These are phyloP conservation scores for Bucco capensis DNA, from an alignment of 2,113 vertebrate species.

Conservation along the genomic window DNA sequence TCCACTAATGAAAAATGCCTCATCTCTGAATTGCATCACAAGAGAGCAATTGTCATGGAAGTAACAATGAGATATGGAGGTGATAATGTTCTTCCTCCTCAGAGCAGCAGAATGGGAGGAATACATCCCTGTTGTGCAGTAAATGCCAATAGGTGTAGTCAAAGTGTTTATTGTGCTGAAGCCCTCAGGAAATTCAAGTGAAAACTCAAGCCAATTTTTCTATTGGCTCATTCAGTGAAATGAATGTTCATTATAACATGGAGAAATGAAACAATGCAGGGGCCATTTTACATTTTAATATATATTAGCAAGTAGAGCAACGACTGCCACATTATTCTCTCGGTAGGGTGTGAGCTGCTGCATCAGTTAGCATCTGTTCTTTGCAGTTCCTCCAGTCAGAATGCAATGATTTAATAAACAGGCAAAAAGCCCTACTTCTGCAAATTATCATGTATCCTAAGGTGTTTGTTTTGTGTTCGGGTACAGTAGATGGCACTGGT, in stretches of 20 bases:
- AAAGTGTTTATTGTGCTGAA: conserved; percentile 51
- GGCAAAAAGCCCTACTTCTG: not conserved
- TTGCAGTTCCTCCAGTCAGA: conserved; percentile 66
- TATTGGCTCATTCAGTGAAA: conserved; percentile 44
- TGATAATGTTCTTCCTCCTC: conserved; percentile 54
- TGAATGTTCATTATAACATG: conserved; percentile 61
- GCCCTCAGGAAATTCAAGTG: conserved; percentile 61
- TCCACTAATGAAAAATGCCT: conserved; percentile 64
- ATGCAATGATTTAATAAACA: conserved; percentile 68
- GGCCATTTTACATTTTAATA: conserved; percentile 74
- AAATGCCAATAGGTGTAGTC: conserved; percentile 27
- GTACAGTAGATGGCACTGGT: conserved; percentile 65
- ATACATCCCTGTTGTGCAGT: conserved; percentile 33
- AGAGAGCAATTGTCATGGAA: conserved; percentile 66
- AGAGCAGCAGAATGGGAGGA: conserved; percentile 28
- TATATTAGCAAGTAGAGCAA: conserved; percentile 59
- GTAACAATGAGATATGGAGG: conserved; percentile 58
- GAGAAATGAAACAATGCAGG: conserved; percentile 64
- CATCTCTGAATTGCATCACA: conserved; percentile 59
- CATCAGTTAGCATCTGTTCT: conserved; percentile 73
- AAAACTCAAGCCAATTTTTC: conserved; percentile 61
- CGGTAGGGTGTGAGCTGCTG: conserved; percentile 61
- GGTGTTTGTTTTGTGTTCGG: not conserved
- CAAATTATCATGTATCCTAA: conserved; percentile 57
- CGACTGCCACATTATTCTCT: conserved; percentile 70